Percentiles rank a stretch among this genome's conserved stretches.
Evolutionary conservation across 2,113 vertebrate species (phyloP).

Genomic region (Cyprinodon variegatus): DNA sequence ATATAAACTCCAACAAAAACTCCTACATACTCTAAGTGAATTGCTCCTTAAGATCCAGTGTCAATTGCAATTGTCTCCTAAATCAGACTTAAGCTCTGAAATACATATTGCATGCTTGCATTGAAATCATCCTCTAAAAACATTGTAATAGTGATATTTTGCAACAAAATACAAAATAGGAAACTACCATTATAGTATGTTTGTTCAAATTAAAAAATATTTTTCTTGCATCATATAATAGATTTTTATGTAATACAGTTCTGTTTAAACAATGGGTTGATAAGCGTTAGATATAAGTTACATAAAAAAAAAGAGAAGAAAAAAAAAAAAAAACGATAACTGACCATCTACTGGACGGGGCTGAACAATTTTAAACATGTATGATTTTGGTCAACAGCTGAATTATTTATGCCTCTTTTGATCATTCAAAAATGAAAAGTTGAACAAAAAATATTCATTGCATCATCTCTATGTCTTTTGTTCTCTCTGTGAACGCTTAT

Average conservation of each 20-base stretch:
- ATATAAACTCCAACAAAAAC: background rate
- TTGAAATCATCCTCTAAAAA: no score
- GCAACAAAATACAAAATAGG: no score
- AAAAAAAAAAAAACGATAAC: background rate
- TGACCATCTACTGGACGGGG: background rate
- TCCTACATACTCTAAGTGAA: background rate
- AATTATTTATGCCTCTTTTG: background rate
- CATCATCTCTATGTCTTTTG: background rate
- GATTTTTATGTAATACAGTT: slow-evolving; percentile 42
- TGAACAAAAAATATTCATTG: background rate
- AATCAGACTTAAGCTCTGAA: slow-evolving; percentile 23
- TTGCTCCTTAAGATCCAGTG: slow-evolving; percentile 12
- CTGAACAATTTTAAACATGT: background rate
- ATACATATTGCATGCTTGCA: slow-evolving; percentile 3
- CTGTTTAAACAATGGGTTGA: slow-evolving; percentile 58
- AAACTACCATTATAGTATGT: no score
- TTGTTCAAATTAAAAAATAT: no score
- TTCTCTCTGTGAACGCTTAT: slow-evolving; percentile 71
- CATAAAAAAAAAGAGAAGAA: slow-evolving; percentile 9
- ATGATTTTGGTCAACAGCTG: background rate
- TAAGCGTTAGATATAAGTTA: slow-evolving; percentile 19
- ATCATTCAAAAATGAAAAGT: background rate
- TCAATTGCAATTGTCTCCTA: slow-evolving; percentile 9
- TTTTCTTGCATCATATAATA: slow-evolving; percentile 53
- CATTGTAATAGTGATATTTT: no score